Percentiles rank a stretch among this genome's conserved stretches.
Conservation (phyloP, 2,113 vertebrate genomes). For the Plecotus auritus region DNA sequence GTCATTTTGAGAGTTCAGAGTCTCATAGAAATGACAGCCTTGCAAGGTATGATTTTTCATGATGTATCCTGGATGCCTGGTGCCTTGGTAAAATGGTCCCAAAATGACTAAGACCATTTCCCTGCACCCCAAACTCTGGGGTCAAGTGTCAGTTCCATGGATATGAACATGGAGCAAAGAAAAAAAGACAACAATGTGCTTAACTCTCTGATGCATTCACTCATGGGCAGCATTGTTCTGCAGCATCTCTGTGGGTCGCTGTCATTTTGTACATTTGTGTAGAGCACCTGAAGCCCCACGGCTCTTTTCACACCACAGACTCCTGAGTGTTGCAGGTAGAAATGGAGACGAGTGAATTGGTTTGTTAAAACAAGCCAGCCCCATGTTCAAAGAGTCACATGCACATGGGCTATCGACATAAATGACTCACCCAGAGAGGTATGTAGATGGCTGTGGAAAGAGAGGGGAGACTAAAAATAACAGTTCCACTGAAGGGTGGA, state of each 20-base stretch:
- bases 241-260: background rate
- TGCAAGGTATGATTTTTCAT: background rate
- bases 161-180: background rate
- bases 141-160: background rate
- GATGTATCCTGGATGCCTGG: background rate
- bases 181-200: background rate
- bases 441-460: background rate
- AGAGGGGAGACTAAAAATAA: slow-evolving; percentile 32
- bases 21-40: background rate
- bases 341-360: background rate
- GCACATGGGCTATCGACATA: background rate
- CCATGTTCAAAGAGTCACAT: background rate
- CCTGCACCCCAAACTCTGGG: background rate
- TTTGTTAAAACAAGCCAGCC: background rate
- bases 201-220: rapidly evolving
- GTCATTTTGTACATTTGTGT: background rate
- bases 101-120: background rate
- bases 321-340: background rate
- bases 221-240: rapidly evolving
- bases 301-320: background rate
- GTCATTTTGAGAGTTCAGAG: background rate
- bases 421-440: slow-evolving; percentile 39
- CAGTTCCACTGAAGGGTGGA: slow-evolving; percentile 58
- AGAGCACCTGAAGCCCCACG: background rate
- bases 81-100: background rate